These are phyloP conservation scores for Electrona antarctica DNA, from an alignment of 2,113 vertebrate species.

Conservation along the genomic window DNA sequence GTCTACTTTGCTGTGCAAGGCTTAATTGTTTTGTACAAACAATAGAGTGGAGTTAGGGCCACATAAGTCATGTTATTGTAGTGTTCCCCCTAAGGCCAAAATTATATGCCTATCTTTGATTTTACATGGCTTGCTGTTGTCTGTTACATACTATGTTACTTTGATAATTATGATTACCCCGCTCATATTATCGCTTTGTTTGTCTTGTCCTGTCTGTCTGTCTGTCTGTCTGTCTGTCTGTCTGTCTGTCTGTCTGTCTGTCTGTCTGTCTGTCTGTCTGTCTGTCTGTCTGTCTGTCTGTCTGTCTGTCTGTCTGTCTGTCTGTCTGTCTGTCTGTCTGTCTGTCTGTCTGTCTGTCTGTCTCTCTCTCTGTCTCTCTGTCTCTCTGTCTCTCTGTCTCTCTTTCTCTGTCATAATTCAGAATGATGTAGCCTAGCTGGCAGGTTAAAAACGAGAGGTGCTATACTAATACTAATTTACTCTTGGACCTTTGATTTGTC, in stretches of 20 bases:
- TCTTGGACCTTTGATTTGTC: background rate
- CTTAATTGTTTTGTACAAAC: slow-evolving; percentile 39
- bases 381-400: background rate
- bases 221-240: background rate
- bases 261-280: too few species aligned
- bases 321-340: background rate
- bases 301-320: background rate
- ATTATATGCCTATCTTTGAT: background rate
- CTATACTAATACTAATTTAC: background rate
- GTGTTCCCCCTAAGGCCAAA: slow-evolving; percentile 5
- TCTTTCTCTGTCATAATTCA: background rate
- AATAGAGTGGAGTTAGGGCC: slow-evolving; percentile 19
- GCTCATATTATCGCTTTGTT: too few species aligned
- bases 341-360: background rate
- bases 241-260: too few species aligned
- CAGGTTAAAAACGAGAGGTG: background rate
- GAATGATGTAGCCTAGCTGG: background rate
- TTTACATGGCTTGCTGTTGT: background rate
- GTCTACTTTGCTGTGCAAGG: slow-evolving; percentile 16
- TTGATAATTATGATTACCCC: too few species aligned
- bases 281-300: too few species aligned
- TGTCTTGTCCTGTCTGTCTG: too few species aligned
- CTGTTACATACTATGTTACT: too few species aligned
- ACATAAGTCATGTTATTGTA: background rate
- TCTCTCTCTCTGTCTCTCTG: background rate